Conservation (phyloP, 2,113 vertebrate species). For the Caranx melampygus region DNA sequence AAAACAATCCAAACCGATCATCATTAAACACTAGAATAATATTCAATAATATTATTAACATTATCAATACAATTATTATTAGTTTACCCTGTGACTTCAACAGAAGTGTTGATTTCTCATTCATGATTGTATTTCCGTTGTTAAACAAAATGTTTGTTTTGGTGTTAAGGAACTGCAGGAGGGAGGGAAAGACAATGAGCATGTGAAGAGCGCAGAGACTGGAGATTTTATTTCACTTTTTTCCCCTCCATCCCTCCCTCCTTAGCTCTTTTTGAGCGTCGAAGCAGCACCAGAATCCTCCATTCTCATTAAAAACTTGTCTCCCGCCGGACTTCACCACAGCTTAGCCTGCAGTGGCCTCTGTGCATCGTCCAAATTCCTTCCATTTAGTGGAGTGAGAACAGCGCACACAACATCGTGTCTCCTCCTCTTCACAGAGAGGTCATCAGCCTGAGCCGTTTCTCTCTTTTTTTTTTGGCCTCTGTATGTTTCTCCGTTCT, state of each 20-base stretch:
- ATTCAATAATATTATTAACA: constrained; percentile 85
- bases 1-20: constrained; percentile 83
- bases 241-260: constrained; percentile 41
- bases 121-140: constrained; percentile 82
- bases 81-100: constrained; percentile 87
- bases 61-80: constrained; percentile 85
- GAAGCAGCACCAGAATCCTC: constrained; percentile 71
- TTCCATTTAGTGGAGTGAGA: constrained; percentile 51
- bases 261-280: constrained; percentile 53
- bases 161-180: constrained; percentile 75
- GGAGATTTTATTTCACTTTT: constrained; percentile 58
- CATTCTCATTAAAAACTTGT: constrained; percentile 60
- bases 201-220: constrained; percentile 66
- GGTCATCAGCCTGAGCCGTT: constrained; percentile 40
- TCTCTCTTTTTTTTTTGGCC: constrained; percentile 40
- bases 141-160: constrained; percentile 79
- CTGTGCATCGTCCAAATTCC: constrained; percentile 61
- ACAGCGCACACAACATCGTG: constrained; percentile 38
- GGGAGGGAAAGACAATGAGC: constrained; percentile 66
- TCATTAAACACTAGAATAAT: constrained; percentile 84
- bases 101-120: constrained; percentile 81
- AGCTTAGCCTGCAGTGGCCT: constrained; percentile 53
- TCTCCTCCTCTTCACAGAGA: constrained; percentile 57
- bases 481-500: constrained; percentile 14
- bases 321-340: constrained; percentile 50